A percentile compares a stretch with the other conserved stretches of the same genome.
Evolutionary conservation across 2,797 vertebrate genomes (phyloP).

Genomic region (Spheniscus humboldti): DNA sequence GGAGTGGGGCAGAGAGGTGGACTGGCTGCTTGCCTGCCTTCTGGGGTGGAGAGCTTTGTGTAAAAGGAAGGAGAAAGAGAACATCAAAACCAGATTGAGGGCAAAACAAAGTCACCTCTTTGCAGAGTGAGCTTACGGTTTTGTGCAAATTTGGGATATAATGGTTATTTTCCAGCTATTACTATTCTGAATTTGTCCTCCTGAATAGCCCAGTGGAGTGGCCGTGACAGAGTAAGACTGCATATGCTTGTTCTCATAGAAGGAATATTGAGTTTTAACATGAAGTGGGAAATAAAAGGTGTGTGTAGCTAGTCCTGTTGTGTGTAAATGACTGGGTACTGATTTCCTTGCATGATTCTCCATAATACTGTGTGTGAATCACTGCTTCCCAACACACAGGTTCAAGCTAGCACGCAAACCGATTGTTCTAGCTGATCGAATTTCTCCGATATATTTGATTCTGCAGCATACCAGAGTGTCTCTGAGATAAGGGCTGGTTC

Average conservation of each 20-base stretch:
- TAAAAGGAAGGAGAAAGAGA: slow-evolving; percentile 37
- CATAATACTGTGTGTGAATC: background rate
- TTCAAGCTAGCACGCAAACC: background rate
- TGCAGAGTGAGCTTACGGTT: background rate
- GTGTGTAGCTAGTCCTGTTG: background rate
- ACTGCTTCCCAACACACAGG: background rate
- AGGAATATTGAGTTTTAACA: background rate
- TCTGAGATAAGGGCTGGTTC: background rate
- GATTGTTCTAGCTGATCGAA: background rate
- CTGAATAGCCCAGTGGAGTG: background rate
- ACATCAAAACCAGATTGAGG: slow-evolving; percentile 55
- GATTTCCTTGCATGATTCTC: background rate
- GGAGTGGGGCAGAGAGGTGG: slow-evolving; percentile 40
- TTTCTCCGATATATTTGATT: background rate
- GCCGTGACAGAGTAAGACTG: background rate
- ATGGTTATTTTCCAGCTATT: slow-evolving; percentile 1
- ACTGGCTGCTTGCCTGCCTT: slow-evolving; percentile 51
- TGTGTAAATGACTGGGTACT: background rate
- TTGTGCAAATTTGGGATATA: background rate
- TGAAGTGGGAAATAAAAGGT: background rate
- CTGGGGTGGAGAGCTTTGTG: slow-evolving; percentile 32
- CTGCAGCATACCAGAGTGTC: background rate
- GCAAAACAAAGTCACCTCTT: slow-evolving; percentile 32
- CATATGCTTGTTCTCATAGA: background rate
- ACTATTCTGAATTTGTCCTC: background rate